A percentile compares a stretch with the other conserved stretches of the same genome.
These are phyloP conservation scores for Lytechinus pictus DNA, from an alignment of 35 echinoderm and acorn worm species.

Conservation along the genomic window DNA sequence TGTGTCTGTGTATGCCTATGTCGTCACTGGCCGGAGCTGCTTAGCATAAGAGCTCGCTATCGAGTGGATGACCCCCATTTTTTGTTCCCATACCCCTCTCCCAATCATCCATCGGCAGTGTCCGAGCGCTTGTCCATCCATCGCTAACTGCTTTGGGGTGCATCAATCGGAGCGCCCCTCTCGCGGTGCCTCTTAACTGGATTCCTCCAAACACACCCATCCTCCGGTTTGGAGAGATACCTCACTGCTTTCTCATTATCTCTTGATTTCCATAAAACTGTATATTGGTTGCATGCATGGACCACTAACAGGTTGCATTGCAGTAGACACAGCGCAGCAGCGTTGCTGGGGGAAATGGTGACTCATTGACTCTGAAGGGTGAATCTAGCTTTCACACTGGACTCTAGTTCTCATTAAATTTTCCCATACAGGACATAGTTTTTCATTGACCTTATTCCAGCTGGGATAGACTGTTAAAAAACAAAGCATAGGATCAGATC, in stretches of 20 bases:
- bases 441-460: not conserved
- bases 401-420: not conserved
- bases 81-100: not conserved
- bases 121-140: not conserved
- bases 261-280: conserved; percentile 12
- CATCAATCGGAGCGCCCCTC: not conserved
- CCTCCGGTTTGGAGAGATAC: not conserved
- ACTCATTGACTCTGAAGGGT: not conserved
- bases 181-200: not conserved
- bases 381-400: not conserved
- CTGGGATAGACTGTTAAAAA: not conserved
- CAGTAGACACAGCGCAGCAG: not conserved
- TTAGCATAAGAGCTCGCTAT: conserved; percentile 34
- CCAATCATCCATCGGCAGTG: not conserved
- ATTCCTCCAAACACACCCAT: not conserved
- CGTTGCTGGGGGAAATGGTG: not conserved
- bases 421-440: no score
- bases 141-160: not conserved
- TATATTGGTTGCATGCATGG: not conserved
- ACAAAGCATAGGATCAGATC: not conserved
- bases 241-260: conserved; percentile 39
- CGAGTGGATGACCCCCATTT: not conserved
- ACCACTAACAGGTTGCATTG: conserved; percentile 38
- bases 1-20: not conserved
- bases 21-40: not conserved